A percentile compares a stretch with the other conserved stretches of the same genome.
These are phyloP conservation scores for Distichodus sexfasciatus DNA, from an alignment of 2,797 vertebrate species.

Conservation along the genomic window DNA sequence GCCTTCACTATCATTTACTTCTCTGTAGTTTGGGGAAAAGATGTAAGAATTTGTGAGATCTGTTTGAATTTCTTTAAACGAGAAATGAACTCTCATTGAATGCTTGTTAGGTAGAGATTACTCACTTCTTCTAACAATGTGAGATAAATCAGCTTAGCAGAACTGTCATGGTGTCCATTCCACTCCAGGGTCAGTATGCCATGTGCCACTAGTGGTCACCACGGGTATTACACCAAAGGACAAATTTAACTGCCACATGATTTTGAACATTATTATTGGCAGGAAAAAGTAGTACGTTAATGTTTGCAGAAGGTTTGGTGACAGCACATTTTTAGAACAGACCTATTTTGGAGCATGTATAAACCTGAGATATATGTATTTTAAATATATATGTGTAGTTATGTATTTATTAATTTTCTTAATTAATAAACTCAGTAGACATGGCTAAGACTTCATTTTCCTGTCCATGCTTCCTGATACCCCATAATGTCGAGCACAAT, in stretches of 20 bases:
- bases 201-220: slow-evolving; percentile 45
- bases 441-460: neutral
- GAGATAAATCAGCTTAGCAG: slow-evolving; percentile 49
- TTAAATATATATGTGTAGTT: too few relatives aligned
- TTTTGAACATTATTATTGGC: neutral
- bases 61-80: neutral
- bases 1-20: neutral
- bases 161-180: slow-evolving; percentile 33
- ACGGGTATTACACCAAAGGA: slow-evolving; percentile 38
- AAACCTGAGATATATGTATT: too few relatives aligned
- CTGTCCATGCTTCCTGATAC: slow-evolving; percentile 13
- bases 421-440: neutral
- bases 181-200: slow-evolving; percentile 35
- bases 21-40: too few relatives aligned
- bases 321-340: neutral
- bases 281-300: neutral
- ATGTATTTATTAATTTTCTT: too few relatives aligned
- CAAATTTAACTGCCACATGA: slow-evolving; percentile 8
- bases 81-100: neutral
- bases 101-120: slow-evolving; percentile 18
- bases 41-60: neutral
- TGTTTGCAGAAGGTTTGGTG: neutral
- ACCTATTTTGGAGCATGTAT: neutral
- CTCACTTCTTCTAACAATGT: slow-evolving; percentile 28
- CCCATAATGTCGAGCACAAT: slow-evolving; percentile 4